Percentiles rank a stretch among this genome's conserved stretches.
Evolutionary conservation across 1,140 invertebrate genomes (phyloP).

Genomic region (Bombus impatiens): DNA sequence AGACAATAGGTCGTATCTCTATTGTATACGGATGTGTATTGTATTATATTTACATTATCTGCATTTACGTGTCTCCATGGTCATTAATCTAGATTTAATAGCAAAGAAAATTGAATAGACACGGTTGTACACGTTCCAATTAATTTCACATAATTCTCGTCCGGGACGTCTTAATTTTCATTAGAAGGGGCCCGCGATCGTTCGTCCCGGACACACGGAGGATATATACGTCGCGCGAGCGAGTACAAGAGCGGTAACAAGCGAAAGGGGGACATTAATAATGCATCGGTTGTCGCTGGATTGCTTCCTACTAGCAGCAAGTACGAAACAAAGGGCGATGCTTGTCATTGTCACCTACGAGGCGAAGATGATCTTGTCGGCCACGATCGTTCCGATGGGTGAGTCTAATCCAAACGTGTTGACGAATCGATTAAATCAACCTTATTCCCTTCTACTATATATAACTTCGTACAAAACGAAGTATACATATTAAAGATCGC

Average conservation of each 20-base stretch:
- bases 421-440: conserved; percentile 34
- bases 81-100: not conserved
- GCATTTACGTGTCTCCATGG: not conserved
- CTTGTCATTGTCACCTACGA: conserved; percentile 57
- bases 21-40: not conserved
- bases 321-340: conserved; percentile 60
- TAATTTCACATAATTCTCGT: conserved; percentile 29
- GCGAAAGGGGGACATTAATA: conserved; percentile 73
- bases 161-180: conserved; percentile 50
- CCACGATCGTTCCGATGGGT: conserved; percentile 26
- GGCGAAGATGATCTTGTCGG: conserved; percentile 54
- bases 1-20: not conserved
- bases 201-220: conserved; percentile 54
- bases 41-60: not conserved
- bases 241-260: conserved; percentile 70
- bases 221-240: conserved; percentile 68
- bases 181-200: conserved; percentile 36
- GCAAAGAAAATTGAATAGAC: conserved; percentile 3
- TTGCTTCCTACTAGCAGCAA: conserved; percentile 72
- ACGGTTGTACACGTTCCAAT: conserved; percentile 1
- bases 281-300: conserved; percentile 72
- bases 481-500: not conserved
- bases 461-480: not conserved
- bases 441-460: too few relatives aligned
- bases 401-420: conserved; percentile 22